Base-by-base conservation (phyloP, 2,888 invertebrate species). In the Notodonta ziczac region DNA sequence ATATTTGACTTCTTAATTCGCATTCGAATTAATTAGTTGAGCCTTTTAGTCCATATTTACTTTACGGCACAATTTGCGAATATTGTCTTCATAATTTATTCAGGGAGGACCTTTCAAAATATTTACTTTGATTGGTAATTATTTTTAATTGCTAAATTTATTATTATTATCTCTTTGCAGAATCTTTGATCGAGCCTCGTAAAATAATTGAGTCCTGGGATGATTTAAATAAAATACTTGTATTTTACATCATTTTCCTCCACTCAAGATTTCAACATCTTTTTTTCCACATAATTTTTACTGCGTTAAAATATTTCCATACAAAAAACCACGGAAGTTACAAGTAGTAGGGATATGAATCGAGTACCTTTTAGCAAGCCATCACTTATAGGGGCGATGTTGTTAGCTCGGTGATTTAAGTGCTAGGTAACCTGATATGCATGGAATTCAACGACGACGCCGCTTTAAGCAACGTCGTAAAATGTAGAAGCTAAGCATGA, bases 31-130 rank as follows among this genome's bases (percentile, higher is more conserved):
- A 59, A 67, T 72, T 73, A 73, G 70, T 68, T 64, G 70, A 70
- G 64, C 69, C 68, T 70, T 73, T 73, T 73, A 72, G 63, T 61
- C 67, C 60, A 65, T 67, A 67, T 72, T 74, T 68, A 73, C 63
- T 68, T 65, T 63, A 52, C 60, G 60, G 13, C 72, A 77, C 75
- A 80, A 82, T 80, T 83, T 78, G 70, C 48, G 68, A 78, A 79
- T 74, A 78, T 76, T 82, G 76, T 78, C 61, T 56, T 70, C 63
- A 70, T 77, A 80, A 82, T 84, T 82, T 80, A 77, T 78, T 76
- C 72, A 60, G 73, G 65, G 73, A 66, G 69, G 66, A 76, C 65
- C 72, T 73, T 4, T 35, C 35, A 57, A 70, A 74, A 71, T 76
- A 67, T 76, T 78, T 73, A 67, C 70, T 69, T 67, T 76, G 76